phyloP scores from a whole-genome alignment of 2,113 vertebrate species.

The Cinclus cinclus region DNA sequence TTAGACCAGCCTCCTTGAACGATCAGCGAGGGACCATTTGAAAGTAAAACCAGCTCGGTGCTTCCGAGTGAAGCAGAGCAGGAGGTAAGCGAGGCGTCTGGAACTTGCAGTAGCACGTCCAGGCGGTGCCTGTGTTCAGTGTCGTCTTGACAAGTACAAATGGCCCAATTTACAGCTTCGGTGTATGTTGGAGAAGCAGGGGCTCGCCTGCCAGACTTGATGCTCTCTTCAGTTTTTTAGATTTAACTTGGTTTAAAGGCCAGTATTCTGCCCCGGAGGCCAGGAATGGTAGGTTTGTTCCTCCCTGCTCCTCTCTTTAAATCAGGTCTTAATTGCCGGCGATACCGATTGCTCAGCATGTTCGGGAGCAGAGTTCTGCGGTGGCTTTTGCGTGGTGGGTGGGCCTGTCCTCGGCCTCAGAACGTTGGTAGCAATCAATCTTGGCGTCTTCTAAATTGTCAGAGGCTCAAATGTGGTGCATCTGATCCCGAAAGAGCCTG shows the following conservation, averaged over 20 bases:
- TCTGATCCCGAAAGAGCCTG: background rate
- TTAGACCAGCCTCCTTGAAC: background rate
- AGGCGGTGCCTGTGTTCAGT: background rate
- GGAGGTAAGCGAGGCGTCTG: background rate
- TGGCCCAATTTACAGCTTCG: background rate
- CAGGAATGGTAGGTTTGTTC: background rate
- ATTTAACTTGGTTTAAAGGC: background rate
- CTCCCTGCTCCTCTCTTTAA: background rate
- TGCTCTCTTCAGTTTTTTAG: background rate
- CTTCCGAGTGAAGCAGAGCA: background rate
- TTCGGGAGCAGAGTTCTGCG: background rate
- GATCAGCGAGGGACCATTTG: background rate
- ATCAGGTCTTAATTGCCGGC: background rate
- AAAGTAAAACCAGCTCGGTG: background rate
- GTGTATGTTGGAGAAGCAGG: background rate
- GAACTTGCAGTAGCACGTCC: background rate
- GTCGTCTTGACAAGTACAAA: background rate
- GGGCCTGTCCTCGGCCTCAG: background rate
- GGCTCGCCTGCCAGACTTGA: background rate
- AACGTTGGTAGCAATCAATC: background rate
- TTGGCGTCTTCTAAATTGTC: background rate
- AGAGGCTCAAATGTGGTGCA: background rate
- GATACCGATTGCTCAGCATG: background rate
- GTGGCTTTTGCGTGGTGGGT: background rate
- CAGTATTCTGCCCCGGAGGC: background rate